Conservation (phyloP, 2,113 vertebrate species). For the Phocoena sinus region DNA sequence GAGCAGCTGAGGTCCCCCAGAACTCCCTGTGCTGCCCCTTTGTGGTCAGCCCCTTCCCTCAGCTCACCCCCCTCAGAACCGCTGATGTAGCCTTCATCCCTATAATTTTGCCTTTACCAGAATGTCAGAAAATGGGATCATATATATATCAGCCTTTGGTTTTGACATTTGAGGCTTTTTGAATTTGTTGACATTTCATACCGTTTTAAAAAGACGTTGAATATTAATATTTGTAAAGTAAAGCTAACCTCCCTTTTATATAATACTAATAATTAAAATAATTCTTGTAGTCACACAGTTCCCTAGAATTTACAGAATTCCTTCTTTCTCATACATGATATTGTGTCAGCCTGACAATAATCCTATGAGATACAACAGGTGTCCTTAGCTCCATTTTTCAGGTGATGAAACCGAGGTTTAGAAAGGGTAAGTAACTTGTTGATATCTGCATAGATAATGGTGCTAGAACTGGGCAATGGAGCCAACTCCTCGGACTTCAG, state of each 20-base stretch:
- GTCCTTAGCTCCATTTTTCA: neutral
- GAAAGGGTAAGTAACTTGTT: neutral
- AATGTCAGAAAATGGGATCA: neutral
- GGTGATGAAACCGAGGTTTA: neutral
- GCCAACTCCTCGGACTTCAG: neutral
- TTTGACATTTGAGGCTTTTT: neutral
- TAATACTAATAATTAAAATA: neutral
- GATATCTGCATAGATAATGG: neutral
- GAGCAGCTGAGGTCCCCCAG: neutral
- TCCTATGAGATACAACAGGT: neutral
- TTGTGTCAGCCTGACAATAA: neutral
- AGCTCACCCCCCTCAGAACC: neutral
- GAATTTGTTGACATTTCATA: neutral
- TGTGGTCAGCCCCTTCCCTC: neutral
- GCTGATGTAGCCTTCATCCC: neutral
- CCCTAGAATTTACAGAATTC: neutral
- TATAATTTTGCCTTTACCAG: neutral
- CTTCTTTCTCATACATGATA: neutral
- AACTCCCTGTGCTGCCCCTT: rapidly evolving
- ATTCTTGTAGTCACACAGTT: neutral
- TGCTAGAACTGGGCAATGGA: neutral
- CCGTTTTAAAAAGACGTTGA: neutral
- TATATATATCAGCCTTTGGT: neutral
- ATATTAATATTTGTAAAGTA: neutral
- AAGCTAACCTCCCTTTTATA: neutral